Evolutionary conservation across 2,113 vertebrate species (phyloP).

Genomic region (Tachysurus vachellii): DNA sequence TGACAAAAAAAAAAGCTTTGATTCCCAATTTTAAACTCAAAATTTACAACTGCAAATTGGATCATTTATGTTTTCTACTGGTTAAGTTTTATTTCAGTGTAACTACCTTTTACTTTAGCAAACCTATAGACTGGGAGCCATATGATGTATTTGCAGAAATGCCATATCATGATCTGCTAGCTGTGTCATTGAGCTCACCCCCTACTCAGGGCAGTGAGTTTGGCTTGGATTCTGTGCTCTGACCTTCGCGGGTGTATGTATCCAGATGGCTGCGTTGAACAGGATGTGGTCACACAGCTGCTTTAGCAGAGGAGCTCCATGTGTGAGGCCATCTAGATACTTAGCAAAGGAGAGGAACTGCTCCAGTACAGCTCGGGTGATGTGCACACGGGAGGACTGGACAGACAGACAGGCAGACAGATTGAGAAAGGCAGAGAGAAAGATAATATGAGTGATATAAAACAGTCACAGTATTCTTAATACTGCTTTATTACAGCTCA

Average conservation of each 20-base stretch:
- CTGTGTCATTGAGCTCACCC: neutral
- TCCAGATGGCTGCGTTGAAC: constrained; percentile 99
- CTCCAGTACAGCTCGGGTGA: constrained; percentile 94
- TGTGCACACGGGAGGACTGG: constrained; percentile 94
- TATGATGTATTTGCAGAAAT: neutral
- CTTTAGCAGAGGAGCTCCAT: constrained; percentile 94
- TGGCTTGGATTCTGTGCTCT: constrained; percentile 48
- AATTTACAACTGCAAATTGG: too few relatives aligned
- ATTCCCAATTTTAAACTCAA: too few relatives aligned
- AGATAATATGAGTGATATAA: neutral
- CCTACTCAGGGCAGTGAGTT: neutral
- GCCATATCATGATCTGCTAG: neutral
- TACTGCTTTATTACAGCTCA: constrained; percentile 55
- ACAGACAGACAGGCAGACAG: neutral
- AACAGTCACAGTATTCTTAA: neutral
- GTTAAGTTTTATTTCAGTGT: neutral
- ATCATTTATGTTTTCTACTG: too few relatives aligned
- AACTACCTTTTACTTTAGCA: neutral
- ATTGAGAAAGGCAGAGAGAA: constrained; percentile 13
- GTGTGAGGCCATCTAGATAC: constrained; percentile 95
- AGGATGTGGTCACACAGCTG: constrained; percentile 98
- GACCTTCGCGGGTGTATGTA: constrained; percentile 98
- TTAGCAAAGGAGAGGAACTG: constrained; percentile 98
- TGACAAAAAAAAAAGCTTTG: too few relatives aligned
- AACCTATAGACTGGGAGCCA: neutral